Percentiles rank a stretch among this genome's conserved stretches.
phyloP scores from a whole-genome alignment of 1,140 invertebrate genomes.

The Habropoda laboriosa region DNA sequence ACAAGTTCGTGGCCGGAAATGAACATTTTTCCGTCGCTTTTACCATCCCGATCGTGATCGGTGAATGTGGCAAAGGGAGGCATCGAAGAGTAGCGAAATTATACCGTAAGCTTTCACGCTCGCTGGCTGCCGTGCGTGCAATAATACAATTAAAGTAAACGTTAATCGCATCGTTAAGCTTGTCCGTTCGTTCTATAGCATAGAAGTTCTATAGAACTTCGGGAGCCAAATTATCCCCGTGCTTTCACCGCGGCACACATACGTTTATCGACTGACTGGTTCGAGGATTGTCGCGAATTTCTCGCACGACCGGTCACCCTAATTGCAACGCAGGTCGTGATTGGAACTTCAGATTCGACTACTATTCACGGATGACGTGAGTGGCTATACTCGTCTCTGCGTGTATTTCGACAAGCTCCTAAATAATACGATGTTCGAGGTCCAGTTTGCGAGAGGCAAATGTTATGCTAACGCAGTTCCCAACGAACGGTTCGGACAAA shows the following conservation, averaged over 20 bases:
- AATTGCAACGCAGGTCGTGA: conserved; percentile 10
- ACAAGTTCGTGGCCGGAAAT: conserved; percentile 67
- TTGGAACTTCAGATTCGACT: neutral
- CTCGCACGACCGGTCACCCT: conserved; percentile 4
- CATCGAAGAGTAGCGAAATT: neutral
- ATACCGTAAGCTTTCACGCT: neutral
- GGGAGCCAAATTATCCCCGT: neutral
- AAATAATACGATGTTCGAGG: conserved; percentile 7
- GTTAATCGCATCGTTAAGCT: neutral
- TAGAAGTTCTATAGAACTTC: no score
- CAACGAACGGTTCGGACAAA: neutral
- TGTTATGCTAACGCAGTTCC: conserved; percentile 6
- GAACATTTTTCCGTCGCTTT: conserved; percentile 7
- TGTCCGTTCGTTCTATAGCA: no score
- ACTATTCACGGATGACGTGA: neutral
- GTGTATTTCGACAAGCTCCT: no score
- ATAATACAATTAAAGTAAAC: neutral
- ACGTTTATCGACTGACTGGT: neutral
- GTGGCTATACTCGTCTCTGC: neutral
- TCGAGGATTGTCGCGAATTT: conserved; percentile 9
- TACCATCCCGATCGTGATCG: neutral
- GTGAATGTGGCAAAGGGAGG: neutral
- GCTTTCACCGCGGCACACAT: neutral
- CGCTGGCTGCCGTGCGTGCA: neutral
- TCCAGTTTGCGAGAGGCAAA: neutral